Conservation (phyloP, 2,888 invertebrate genomes). For the Nysson spinosus region DNA sequence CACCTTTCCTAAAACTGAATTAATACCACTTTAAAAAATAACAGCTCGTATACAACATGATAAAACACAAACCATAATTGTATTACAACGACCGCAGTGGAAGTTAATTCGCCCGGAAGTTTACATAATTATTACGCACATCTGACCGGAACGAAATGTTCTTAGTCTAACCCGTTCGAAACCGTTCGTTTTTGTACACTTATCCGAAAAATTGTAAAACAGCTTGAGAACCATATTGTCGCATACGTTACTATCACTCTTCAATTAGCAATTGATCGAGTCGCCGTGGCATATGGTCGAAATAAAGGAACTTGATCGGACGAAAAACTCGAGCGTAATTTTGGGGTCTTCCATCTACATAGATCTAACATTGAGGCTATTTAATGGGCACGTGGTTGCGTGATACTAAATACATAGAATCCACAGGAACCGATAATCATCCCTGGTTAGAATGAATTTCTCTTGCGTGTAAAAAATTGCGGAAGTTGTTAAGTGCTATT, state of each 20-base stretch:
- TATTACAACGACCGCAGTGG: too few species aligned
- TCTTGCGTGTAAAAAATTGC: slow-evolving; percentile 45
- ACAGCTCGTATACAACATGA: too few species aligned
- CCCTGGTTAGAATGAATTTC: slow-evolving; percentile 45
- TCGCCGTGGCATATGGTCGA: slow-evolving; percentile 46
- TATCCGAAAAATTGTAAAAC: neutral
- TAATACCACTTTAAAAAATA: too few species aligned
- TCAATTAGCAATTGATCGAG: slow-evolving; percentile 44
- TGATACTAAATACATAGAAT: slow-evolving; percentile 32
- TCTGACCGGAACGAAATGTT: too few species aligned
- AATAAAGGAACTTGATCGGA: slow-evolving; percentile 31
- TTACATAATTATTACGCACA: too few species aligned
- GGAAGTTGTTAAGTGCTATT: slow-evolving; percentile 16
- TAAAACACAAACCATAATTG: too few species aligned
- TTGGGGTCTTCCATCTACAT: slow-evolving; percentile 22
- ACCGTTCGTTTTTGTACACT: slow-evolving; percentile 1
- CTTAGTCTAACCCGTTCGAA: too few species aligned
- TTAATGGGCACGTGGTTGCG: slow-evolving; percentile 47
- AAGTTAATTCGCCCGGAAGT: too few species aligned
- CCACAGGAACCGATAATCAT: slow-evolving; percentile 36
- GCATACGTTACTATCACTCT: neutral
- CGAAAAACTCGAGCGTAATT: slow-evolving; percentile 40
- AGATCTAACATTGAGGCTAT: slow-evolving; percentile 31
- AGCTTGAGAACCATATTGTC: too few species aligned
- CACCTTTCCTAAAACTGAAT: too few species aligned